phyloP scores from a whole-genome alignment of 2,113 vertebrate genomes.

The Heteronetta atricapilla region DNA sequence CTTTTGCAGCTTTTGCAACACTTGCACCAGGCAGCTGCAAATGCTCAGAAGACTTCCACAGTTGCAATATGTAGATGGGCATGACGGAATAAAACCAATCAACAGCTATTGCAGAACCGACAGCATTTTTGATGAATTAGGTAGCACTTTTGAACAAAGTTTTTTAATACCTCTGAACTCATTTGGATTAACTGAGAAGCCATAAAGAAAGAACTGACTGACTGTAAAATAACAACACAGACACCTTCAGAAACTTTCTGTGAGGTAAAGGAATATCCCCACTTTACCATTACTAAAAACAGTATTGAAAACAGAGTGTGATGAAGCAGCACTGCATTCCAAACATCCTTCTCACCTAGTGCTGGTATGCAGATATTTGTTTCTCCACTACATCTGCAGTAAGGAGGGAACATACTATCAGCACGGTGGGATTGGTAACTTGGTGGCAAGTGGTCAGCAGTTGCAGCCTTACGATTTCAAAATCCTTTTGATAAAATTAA shows the following conservation, averaged over 20 bases:
- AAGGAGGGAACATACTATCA: background rate
- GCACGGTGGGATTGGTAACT: background rate
- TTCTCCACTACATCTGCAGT: background rate
- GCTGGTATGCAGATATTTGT: background rate
- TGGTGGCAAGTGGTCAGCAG: background rate
- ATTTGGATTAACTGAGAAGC: background rate
- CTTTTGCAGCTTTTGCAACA: background rate
- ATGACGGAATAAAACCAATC: background rate
- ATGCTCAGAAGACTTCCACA: background rate
- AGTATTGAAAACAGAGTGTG: background rate
- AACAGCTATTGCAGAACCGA: background rate
- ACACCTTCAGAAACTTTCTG: background rate
- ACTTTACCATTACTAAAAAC: background rate
- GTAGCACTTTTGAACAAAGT: background rate
- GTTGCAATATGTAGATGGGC: background rate
- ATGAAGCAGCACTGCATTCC: background rate
- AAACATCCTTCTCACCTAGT: background rate
- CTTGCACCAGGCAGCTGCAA: background rate
- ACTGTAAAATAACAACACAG: background rate
- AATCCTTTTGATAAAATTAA: background rate
- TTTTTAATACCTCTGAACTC: background rate
- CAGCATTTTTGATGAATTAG: background rate
- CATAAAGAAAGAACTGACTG: background rate
- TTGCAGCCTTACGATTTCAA: background rate
- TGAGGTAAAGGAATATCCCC: background rate